Conservation (phyloP, 2,797 vertebrate genomes). For the Dendrocincla tyrannina region DNA sequence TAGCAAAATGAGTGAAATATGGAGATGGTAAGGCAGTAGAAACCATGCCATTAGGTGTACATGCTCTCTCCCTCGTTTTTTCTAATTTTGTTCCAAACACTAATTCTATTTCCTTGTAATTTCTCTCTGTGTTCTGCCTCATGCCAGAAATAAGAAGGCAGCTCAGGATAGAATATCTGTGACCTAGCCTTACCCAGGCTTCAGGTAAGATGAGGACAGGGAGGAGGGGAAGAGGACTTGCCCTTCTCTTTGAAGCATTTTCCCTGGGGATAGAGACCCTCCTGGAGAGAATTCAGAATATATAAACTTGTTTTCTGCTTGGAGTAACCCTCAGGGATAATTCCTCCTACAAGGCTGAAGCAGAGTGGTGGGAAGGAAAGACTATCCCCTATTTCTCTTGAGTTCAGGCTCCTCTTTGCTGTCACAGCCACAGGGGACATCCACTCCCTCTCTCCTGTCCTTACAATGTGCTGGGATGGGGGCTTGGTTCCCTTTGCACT, state of each 20-base stretch:
- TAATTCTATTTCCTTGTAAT: not conserved
- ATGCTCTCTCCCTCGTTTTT: not conserved
- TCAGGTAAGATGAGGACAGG: not conserved
- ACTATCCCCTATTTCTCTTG: not conserved
- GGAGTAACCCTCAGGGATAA: not conserved
- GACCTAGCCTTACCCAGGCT: not conserved
- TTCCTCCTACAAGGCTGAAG: not conserved
- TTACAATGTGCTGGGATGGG: not conserved
- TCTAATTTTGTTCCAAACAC: not conserved
- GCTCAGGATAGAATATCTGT: not conserved
- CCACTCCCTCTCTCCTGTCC: not conserved
- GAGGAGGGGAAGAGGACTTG: not conserved
- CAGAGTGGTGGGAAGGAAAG: not conserved
- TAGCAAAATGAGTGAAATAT: slow-evolving; percentile 43
- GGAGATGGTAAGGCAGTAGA: not conserved
- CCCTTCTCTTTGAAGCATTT: not conserved
- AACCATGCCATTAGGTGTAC: not conserved
- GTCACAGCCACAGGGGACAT: not conserved
- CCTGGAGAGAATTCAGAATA: not conserved
- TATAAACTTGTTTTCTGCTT: not conserved
- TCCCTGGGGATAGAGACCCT: not conserved
- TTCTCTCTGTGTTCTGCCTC: not conserved
- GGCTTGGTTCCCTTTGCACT: not conserved
- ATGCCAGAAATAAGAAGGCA: not conserved
- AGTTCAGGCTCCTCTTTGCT: not conserved